Conservation (phyloP, 30 jellyfish, hydroid and myxozoan species). For the Turritopsis rubra region DNA sequence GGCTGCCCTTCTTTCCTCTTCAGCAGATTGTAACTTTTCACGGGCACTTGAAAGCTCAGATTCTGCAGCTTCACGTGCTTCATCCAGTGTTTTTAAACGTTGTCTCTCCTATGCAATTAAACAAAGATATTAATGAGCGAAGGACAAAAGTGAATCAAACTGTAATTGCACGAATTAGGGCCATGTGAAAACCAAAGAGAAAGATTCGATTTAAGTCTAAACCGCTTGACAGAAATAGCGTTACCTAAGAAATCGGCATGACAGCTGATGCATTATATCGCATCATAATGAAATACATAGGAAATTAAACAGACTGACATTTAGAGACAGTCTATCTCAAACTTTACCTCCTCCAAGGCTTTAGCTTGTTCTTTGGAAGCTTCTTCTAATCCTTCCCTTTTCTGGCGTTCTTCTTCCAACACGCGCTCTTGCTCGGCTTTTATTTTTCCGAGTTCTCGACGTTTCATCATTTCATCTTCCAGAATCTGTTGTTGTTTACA, state of each 20-base stretch:
- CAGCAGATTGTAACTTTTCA: constrained; percentile 86
- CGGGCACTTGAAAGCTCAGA: constrained; percentile 73
- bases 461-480: constrained; percentile 71
- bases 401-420: constrained; percentile 62
- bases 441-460: constrained; percentile 74
- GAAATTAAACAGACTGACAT: not conserved
- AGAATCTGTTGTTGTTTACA: constrained; percentile 39
- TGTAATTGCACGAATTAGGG: too few relatives aligned
- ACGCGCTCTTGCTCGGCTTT: constrained; percentile 78
- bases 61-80: constrained; percentile 83
- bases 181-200: too few relatives aligned
- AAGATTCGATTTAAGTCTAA: too few relatives aligned
- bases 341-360: constrained; percentile 72
- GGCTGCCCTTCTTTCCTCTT: constrained; percentile 83
- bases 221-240: too few relatives aligned
- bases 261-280: not conserved
- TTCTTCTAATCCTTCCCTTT: constrained; percentile 85
- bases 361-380: constrained; percentile 88
- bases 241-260: too few relatives aligned
- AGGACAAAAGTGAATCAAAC: too few relatives aligned
- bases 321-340: too few relatives aligned
- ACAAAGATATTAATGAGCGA: too few relatives aligned
- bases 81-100: constrained; percentile 70
- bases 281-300: not conserved
- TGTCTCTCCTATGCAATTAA: constrained; percentile 65